phyloP scores from a whole-genome alignment of 2,888 invertebrate species.

The Clostera curtula region DNA sequence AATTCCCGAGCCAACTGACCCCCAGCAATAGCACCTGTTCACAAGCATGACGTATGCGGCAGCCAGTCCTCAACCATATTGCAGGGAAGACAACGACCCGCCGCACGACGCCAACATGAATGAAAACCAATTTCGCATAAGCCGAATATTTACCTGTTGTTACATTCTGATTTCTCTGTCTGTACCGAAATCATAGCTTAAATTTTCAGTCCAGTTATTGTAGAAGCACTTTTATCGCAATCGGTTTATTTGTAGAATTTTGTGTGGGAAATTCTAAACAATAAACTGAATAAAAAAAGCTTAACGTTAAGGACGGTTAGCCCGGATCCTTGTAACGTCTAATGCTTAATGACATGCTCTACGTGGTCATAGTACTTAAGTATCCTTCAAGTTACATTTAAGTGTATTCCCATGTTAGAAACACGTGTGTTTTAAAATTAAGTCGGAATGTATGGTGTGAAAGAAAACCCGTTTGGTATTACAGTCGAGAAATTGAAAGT shows the following conservation, averaged over 20 bases:
- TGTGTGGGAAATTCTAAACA: slow-evolving; percentile 21
- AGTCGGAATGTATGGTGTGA: slow-evolving; percentile 25
- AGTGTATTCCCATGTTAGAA: slow-evolving; percentile 54
- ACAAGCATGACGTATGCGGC: too few species aligned
- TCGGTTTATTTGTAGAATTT: not conserved
- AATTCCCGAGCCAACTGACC: too few species aligned
- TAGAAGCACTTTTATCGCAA: too few species aligned
- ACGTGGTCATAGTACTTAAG: slow-evolving; percentile 12
- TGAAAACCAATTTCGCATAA: too few species aligned
- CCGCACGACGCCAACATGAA: too few species aligned
- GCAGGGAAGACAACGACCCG: too few species aligned
- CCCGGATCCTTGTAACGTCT: slow-evolving; percentile 63
- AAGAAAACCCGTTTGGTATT: slow-evolving; percentile 18
- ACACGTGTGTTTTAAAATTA: slow-evolving; percentile 48
- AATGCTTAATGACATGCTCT: slow-evolving; percentile 27
- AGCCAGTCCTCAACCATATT: too few species aligned
- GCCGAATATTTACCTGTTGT: too few species aligned
- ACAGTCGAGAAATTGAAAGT: slow-evolving; percentile 19
- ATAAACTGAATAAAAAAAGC: slow-evolving; percentile 12
- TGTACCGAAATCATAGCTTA: too few species aligned
- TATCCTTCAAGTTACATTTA: slow-evolving; percentile 19
- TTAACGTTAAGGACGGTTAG: slow-evolving; percentile 44
- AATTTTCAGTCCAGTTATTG: too few species aligned
- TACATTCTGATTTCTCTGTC: too few species aligned
- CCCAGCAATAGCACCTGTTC: too few species aligned